Base-by-base conservation (phyloP, 2,888 invertebrate genomes). In the Leptopilina myrica region DNA sequence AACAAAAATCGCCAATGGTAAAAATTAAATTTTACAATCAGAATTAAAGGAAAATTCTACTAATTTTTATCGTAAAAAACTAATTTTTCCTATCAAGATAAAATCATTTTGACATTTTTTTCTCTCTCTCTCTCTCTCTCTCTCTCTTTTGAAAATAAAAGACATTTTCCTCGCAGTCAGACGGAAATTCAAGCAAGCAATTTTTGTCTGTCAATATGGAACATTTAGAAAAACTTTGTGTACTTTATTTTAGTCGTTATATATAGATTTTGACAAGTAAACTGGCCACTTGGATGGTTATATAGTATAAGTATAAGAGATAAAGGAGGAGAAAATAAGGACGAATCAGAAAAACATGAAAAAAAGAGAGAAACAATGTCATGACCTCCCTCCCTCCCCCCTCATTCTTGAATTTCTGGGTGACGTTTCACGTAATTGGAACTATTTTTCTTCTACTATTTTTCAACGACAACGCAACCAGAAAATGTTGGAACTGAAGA, bases 371-470 rank as follows among this genome's bases (percentile, higher is more conserved):
- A 26, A 49, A 76, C 79, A 86, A 88, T 86, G 88, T 87, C 88
- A 85, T 86, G 88, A 87, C 86, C 87, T 86, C 84, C 79, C 3
- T 5, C 33, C 33, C 33, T 3, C 33, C 87, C 86, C 84, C 79
- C 3, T 5, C 33, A 3, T 5, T 5, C 33, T 33, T 33, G 77
- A 81, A 79, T 78, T 83, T 81, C 77, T 80, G 76, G 83, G 84
- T 87, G 88, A 88, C 87, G 84, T 86, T 79, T 83, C 84, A 82
- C 84, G 86, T 88, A 88, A 88, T 88, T 88, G 88, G 87, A 87
- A 85, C 84, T 83, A 86, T 84, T 84, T 83, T 76, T 33, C 33
- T 83, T 85, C 82, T 83, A 83, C 33, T 33, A 33, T 33, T 85
- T 86, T 85, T 85, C 83, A 33, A 81, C 83, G 81, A 80, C 82